Conservation (phyloP, 2,888 invertebrate genomes). For the Caenorhabditis uteleia region DNA sequence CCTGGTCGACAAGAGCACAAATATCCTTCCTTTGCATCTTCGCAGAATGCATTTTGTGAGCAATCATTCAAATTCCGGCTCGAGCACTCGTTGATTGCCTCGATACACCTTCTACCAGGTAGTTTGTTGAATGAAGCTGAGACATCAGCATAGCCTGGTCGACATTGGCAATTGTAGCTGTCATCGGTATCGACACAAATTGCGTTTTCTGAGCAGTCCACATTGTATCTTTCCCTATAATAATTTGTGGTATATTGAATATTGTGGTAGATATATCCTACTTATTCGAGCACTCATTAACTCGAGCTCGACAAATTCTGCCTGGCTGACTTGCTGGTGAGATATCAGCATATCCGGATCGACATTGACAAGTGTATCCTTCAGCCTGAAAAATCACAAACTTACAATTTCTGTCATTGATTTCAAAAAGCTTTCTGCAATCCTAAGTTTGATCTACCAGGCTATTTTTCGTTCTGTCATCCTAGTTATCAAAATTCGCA, state of each 20-base stretch:
- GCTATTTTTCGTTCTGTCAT: background rate
- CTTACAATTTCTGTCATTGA: no score
- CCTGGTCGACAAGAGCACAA: conserved; percentile 87
- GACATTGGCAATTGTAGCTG: conserved; percentile 59
- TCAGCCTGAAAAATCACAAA: conserved; percentile 64
- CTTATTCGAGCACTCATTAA: conserved; percentile 68
- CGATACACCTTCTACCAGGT: conserved; percentile 67
- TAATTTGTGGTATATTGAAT: background rate
- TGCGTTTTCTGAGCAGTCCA: conserved; percentile 68
- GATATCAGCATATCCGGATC: conserved; percentile 68
- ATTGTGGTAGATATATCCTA: background rate
- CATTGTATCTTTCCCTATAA: conserved; percentile 49
- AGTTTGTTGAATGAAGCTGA: conserved; percentile 66
- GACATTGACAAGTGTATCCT: conserved; percentile 67
- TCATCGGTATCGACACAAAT: conserved; percentile 69
- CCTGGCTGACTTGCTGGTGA: conserved; percentile 58
- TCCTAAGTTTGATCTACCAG: no score
- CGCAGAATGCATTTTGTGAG: conserved; percentile 84
- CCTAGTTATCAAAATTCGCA: no score
- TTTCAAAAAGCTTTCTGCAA: no score
- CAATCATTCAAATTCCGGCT: conserved; percentile 80
- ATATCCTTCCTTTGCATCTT: conserved; percentile 83
- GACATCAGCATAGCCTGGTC: conserved; percentile 69
- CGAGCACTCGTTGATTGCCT: conserved; percentile 68
- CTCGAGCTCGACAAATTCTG: conserved; percentile 60